These are phyloP conservation scores for Cotesia chilonis DNA, from an alignment of 1,140 invertebrate genomes.

Conservation along the genomic window DNA sequence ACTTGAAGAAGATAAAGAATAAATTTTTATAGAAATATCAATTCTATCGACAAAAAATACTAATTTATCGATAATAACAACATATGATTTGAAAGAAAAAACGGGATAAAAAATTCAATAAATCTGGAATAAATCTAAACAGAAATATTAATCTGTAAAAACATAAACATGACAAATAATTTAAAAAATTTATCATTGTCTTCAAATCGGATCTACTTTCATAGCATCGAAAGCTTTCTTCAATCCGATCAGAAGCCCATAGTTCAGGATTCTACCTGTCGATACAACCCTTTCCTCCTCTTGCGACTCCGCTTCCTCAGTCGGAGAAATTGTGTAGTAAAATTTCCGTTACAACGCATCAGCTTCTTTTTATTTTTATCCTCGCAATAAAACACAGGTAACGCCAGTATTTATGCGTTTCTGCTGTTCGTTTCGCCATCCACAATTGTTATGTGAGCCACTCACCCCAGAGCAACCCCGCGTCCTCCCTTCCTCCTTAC, in stretches of 20 bases:
- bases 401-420: slow-evolving; percentile 63
- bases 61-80: too few species aligned
- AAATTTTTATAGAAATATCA: too few species aligned
- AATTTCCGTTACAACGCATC: not conserved
- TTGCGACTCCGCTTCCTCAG: too few species aligned
- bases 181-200: slow-evolving; percentile 3
- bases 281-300: slow-evolving; percentile 44
- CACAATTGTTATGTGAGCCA: slow-evolving; percentile 2
- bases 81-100: too few species aligned
- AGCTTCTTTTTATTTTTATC: slow-evolving; percentile 29
- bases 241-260: slow-evolving; percentile 43
- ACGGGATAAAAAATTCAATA: not conserved
- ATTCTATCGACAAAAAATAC: too few species aligned
- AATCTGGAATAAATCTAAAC: too few species aligned
- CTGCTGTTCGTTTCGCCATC: not conserved
- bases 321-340: too few species aligned
- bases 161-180: not conserved
- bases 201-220: not conserved
- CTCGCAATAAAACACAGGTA: slow-evolving; percentile 63
- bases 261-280: slow-evolving; percentile 62
- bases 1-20: too few species aligned
- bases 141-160: too few species aligned
- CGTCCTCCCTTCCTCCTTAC: not conserved
- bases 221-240: not conserved
- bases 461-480: not conserved